Percentiles rank a stretch among this genome's conserved stretches.
Conservation (phyloP, 2,888 invertebrate species). For the Drosophila multiciliata region DNA sequence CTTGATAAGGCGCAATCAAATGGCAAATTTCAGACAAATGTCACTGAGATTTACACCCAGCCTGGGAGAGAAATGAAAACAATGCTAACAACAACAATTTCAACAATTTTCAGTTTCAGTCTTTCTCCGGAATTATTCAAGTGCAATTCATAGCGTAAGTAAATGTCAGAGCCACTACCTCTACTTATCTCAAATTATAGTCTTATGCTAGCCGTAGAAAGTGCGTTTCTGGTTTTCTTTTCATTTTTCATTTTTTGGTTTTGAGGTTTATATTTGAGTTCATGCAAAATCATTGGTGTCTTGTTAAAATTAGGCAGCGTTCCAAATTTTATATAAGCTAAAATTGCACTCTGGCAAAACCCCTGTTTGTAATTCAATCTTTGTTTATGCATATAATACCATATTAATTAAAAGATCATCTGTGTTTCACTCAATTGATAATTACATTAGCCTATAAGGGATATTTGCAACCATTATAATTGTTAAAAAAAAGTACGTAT, state of each 20-base stretch:
- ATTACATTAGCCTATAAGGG: not conserved
- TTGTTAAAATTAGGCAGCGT: not conserved
- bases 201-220: not conserved
- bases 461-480: not conserved
- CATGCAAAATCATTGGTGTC: not conserved
- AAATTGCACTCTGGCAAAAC: not conserved
- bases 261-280: not conserved
- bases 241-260: not conserved
- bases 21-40: conserved; percentile 32
- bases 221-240: conserved; percentile 1
- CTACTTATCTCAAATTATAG: conserved; percentile 18
- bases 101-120: conserved; percentile 8
- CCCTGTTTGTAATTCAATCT: not conserved
- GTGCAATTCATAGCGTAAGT: not conserved
- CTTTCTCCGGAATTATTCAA: not conserved
- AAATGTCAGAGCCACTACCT: not conserved
- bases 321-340: not conserved
- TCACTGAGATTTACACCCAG: conserved; percentile 27
- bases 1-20: conserved; percentile 48
- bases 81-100: conserved; percentile 8
- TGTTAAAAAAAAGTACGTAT: not conserved
- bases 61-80: conserved; percentile 11
- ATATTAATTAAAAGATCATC: not conserved
- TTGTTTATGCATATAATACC: not conserved
- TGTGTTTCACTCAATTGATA: not conserved